A percentile compares a stretch with the other conserved stretches of the same genome.
Evolutionary conservation across 2,113 vertebrate genomes (phyloP).

Genomic region (Xenus cinereus): DNA sequence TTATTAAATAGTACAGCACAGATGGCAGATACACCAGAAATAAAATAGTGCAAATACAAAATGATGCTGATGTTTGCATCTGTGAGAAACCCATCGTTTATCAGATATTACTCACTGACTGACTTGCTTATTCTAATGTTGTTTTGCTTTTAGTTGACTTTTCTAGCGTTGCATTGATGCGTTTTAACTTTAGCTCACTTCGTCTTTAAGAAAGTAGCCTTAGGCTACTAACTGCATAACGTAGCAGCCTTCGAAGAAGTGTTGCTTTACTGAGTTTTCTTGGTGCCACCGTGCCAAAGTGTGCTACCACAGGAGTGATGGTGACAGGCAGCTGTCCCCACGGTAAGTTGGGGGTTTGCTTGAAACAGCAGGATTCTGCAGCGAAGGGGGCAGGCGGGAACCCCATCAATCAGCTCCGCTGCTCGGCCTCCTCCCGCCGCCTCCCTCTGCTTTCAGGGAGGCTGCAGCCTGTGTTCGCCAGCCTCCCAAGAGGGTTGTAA

Average conservation of each 20-base stretch:
- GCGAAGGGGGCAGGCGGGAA: background rate
- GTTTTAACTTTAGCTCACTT: background rate
- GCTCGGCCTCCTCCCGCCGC: accelerated
- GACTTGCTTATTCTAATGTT: background rate
- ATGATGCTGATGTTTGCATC: slow-evolving; percentile 30
- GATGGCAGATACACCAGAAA: background rate
- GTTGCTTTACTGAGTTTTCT: background rate
- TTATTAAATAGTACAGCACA: background rate
- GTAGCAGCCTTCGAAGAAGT: background rate
- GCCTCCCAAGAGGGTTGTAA: accelerated
- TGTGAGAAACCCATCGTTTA: background rate
- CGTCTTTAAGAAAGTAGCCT: background rate
- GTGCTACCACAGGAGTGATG: accelerated
- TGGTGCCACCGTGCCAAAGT: accelerated
- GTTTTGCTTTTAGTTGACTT: background rate
- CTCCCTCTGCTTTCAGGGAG: background rate
- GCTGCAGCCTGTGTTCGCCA: accelerated
- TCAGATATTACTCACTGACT: background rate
- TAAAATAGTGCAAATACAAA: background rate
- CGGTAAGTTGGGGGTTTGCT: accelerated
- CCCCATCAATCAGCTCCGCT: accelerated
- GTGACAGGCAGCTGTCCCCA: background rate
- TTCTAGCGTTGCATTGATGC: background rate
- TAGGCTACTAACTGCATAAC: background rate
- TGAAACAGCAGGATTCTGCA: background rate